phyloP scores from a whole-genome alignment of 2,113 vertebrate species.

The Colius striatus region DNA sequence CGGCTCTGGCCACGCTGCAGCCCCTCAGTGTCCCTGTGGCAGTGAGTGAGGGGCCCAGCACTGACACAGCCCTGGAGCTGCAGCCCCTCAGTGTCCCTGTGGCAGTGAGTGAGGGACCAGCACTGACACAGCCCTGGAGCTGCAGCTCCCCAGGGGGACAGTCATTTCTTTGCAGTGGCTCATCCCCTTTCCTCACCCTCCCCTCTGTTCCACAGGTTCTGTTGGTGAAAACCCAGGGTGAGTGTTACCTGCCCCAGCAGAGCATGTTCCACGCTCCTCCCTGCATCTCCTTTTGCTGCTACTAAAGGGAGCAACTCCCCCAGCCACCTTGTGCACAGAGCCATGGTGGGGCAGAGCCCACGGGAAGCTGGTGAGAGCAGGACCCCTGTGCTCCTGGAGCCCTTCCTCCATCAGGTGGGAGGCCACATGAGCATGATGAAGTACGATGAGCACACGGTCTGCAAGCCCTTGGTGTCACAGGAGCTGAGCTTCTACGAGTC shows the following conservation, averaged over 20 bases:
- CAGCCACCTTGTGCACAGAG: accelerated
- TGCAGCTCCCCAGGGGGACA: too few relatives aligned
- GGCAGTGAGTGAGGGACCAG: too few relatives aligned
- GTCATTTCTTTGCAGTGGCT: not conserved
- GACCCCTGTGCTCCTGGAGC: conserved; percentile 67
- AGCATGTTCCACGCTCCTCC: accelerated
- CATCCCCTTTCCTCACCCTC: not conserved
- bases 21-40: too few relatives aligned
- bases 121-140: too few relatives aligned
- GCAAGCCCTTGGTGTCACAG: conserved; percentile 78
- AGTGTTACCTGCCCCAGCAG: accelerated
- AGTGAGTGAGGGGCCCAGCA: too few relatives aligned
- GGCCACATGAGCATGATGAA: conserved; percentile 79
- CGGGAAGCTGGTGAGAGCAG: not conserved
- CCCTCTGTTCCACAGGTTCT: not conserved
- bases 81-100: too few relatives aligned
- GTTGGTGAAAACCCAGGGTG: accelerated
- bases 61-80: too few relatives aligned
- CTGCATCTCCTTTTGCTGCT: not conserved
- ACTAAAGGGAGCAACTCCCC: accelerated
- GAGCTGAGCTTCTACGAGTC: conserved; percentile 81
- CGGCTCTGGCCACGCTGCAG: too few relatives aligned
- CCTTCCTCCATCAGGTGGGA: conserved; percentile 82
- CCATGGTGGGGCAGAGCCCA: conserved; percentile 76
- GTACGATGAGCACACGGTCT: conserved; percentile 76